Base-by-base conservation (phyloP, 2,797 vertebrate species). In the Alcedo quadribrachys region DNA sequence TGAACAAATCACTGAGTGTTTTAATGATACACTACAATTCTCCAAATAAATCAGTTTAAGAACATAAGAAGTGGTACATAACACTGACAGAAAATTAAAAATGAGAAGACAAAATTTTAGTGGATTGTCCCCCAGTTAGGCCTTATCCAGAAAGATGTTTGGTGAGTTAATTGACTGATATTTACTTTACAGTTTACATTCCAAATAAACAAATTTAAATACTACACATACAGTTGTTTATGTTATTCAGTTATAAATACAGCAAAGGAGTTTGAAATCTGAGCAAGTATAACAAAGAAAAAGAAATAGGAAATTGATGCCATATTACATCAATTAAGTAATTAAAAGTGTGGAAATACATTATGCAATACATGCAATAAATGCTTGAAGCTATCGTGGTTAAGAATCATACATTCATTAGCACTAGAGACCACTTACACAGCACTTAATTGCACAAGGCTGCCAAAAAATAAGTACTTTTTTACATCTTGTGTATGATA, bases 1-100 rank as follows among this genome's bases (percentile, higher is more conserved):
- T 9, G 25, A 81, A 75, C 24, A 78, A 61, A 62, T 11, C 42
- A 70, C 28, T 20, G 9, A 61, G 32, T 16, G 4, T 11, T 66
- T 50, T 69, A 73, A 73, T 15, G 30, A 27, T 82, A 73, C 27
- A 51, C 14, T 6, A 28, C 51, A 75, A 12, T 69, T 74, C 53
- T 82, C 58, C 71, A 77, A 61, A 84, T 70, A 88, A 90, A 90
- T 89, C 58, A 75, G 16, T 90, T 71, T 78, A 84, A 57, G 30
- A 65, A 78, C 24, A 81, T 27, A 60, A 90, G n/a, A 68, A 54
- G 25, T 8, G 55, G 2, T 45, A 8, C 70, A 32, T 53, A 2
- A 51, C 60, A 28, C 5, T 73, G 15, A 63, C 15, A 24, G 22
- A 92, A 67, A 81, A 46, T 16, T 48, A 66, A 81, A 76, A 67